A percentile compares a stretch with the other conserved stretches of the same genome.
phyloP scores from a whole-genome alignment of 1,140 invertebrate genomes.

The Orius insidiosus region DNA sequence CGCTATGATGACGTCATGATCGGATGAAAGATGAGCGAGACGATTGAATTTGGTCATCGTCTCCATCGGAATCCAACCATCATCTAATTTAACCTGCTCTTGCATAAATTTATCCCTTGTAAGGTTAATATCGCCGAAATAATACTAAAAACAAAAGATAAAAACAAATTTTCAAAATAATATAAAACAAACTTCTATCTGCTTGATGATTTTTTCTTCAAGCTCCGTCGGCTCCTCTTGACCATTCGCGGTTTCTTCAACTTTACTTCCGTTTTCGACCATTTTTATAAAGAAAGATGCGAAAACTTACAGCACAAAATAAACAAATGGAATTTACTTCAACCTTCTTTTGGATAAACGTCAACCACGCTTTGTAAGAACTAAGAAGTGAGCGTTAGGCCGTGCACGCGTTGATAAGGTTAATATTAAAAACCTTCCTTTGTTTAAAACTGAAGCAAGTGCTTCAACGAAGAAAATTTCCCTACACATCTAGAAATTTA shows the following conservation, averaged over 20 bases:
- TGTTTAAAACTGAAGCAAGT: too few relatives aligned
- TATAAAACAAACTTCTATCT: slow-evolving; percentile 8
- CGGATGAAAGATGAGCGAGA: slow-evolving; percentile 50
- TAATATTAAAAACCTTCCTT: too few relatives aligned
- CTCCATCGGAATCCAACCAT: slow-evolving; percentile 78
- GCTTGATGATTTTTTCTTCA: slow-evolving; percentile 11
- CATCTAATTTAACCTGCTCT: slow-evolving; percentile 63
- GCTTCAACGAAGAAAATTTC: too few relatives aligned
- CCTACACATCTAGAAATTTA: too few relatives aligned
- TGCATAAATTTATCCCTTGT: slow-evolving; percentile 76
- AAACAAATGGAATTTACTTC: too few relatives aligned
- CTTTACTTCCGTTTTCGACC: neutral
- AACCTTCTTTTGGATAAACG: too few relatives aligned
- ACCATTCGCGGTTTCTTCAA: neutral
- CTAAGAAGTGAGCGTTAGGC: too few relatives aligned
- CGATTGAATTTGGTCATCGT: slow-evolving; percentile 79
- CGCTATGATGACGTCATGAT: slow-evolving; percentile 48
- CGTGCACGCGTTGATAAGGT: too few relatives aligned
- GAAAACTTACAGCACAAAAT: too few relatives aligned
- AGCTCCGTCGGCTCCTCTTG: slow-evolving; percentile 1
- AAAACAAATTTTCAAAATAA: neutral
- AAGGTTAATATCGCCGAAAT: slow-evolving; percentile 77
- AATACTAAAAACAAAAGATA: slow-evolving; percentile 38
- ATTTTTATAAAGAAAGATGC: too few relatives aligned
- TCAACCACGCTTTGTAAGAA: too few relatives aligned